phyloP scores from a whole-genome alignment of 2,888 invertebrate species.

The Leptopilina syphax region DNA sequence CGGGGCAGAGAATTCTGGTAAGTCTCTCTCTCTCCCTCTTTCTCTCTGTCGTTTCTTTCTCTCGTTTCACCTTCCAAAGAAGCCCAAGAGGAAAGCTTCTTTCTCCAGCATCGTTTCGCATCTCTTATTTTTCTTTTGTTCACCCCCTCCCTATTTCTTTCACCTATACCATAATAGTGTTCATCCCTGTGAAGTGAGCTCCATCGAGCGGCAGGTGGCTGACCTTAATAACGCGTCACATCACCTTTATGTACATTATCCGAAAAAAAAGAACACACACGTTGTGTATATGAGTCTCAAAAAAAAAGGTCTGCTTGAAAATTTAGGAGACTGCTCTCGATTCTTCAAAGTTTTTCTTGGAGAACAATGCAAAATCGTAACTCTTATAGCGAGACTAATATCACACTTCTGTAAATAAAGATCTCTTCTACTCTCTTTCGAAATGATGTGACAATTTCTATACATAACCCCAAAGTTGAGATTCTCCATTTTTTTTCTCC shows the following conservation, averaged over 20 bases:
- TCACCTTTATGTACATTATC: conserved; percentile 29
- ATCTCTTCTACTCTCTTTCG: conserved; percentile 3
- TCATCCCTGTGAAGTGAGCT: conserved; percentile 74
- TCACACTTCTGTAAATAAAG: conserved; percentile 56
- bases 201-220: conserved; percentile 77
- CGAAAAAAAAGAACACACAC: conserved; percentile 28
- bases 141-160: conserved; percentile 59
- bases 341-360: neutral
- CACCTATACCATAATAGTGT: conserved; percentile 69
- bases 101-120: conserved; percentile 67
- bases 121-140: conserved; percentile 74
- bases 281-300: neutral
- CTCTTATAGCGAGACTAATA: conserved; percentile 57
- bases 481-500: conserved; percentile 22
- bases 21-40: too few relatives aligned
- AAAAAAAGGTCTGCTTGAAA: neutral
- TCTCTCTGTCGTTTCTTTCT: conserved; percentile 44
- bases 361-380: conserved; percentile 55
- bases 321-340: conserved; percentile 23
- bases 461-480: conserved; percentile 20
- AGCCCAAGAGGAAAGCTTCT: conserved; percentile 52
- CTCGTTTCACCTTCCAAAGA: conserved; percentile 57
- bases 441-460: conserved; percentile 45
- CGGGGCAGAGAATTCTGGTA: conserved; percentile 61
- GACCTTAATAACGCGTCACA: conserved; percentile 74